phyloP scores from a whole-genome alignment of 2,888 invertebrate species.

The Sesamia inferens region DNA sequence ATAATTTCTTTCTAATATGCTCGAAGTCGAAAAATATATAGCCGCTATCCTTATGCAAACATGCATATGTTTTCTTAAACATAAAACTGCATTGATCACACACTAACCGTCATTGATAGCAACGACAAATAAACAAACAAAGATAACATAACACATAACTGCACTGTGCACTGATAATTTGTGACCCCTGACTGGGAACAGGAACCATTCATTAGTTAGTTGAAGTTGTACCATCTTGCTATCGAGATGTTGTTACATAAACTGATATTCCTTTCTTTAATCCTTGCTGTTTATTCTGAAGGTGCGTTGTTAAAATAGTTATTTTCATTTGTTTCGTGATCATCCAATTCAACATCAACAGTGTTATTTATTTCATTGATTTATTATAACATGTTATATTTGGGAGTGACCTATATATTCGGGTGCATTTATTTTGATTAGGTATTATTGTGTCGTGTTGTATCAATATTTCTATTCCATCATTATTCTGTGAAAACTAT shows the following conservation, averaged over 20 bases:
- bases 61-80: slow-evolving; percentile 18
- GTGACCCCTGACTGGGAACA: slow-evolving; percentile 67
- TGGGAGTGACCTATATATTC: slow-evolving; percentile 11
- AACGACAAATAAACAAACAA: slow-evolving; percentile 53
- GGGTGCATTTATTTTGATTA: background rate
- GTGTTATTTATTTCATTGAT: background rate
- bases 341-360: background rate
- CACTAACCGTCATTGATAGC: slow-evolving; percentile 38
- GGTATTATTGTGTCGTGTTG: background rate
- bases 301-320: slow-evolving; percentile 48
- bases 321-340: slow-evolving; percentile 3
- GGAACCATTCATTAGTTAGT: slow-evolving; percentile 59
- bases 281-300: slow-evolving; percentile 48
- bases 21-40: background rate
- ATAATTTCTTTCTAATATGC: background rate
- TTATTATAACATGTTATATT: background rate
- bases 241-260: slow-evolving; percentile 60
- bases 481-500: background rate
- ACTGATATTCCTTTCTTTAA: slow-evolving; percentile 40
- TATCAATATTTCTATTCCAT: background rate
- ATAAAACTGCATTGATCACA: slow-evolving; percentile 40
- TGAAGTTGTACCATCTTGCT: slow-evolving; percentile 18
- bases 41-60: background rate
- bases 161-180: slow-evolving; percentile 65
- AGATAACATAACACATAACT: slow-evolving; percentile 69